These are phyloP conservation scores for Micoletzkya japonica DNA, from an alignment of 2,888 invertebrate genomes.

Conservation along the genomic window DNA sequence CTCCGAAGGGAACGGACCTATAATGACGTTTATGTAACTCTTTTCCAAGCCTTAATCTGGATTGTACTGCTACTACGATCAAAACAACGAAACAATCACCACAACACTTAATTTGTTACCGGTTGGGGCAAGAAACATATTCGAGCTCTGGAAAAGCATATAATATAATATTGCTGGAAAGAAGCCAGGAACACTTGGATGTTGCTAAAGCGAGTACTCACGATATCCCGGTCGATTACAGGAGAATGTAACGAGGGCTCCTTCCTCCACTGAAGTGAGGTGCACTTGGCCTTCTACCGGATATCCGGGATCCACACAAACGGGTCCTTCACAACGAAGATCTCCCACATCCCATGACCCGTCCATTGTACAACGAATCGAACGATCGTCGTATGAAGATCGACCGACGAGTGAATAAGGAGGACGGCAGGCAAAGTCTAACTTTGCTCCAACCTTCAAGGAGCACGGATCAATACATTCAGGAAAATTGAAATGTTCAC, in stretches of 20 bases:
- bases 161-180: not conserved
- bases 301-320: conserved; percentile 90
- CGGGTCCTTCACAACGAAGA: conserved; percentile 90
- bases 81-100: too few species aligned
- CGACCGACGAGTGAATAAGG: conserved; percentile 91
- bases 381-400: conserved; percentile 86
- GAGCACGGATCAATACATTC: conserved; percentile 20
- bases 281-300: conserved; percentile 88
- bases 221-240: conserved; percentile 80
- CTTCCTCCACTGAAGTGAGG: conserved; percentile 73
- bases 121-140: not conserved
- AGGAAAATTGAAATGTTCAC: conserved; percentile 18
- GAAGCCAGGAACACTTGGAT: not conserved
- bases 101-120: not conserved
- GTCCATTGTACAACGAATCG: conserved; percentile 84
- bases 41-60: too few species aligned
- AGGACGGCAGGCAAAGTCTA: conserved; percentile 88
- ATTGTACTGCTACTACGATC: too few species aligned
- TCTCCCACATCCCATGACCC: conserved; percentile 97
- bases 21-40: too few species aligned
- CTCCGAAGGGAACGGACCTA: conserved; percentile 55
- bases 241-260: conserved; percentile 86
- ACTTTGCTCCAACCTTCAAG: conserved; percentile 83
- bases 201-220: conserved; percentile 5
- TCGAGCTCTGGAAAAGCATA: not conserved